Percentiles rank a stretch among this genome's conserved stretches.
Evolutionary conservation across 2,113 vertebrate species (phyloP).

Genomic region (Sarotherodon lohbergeri): DNA sequence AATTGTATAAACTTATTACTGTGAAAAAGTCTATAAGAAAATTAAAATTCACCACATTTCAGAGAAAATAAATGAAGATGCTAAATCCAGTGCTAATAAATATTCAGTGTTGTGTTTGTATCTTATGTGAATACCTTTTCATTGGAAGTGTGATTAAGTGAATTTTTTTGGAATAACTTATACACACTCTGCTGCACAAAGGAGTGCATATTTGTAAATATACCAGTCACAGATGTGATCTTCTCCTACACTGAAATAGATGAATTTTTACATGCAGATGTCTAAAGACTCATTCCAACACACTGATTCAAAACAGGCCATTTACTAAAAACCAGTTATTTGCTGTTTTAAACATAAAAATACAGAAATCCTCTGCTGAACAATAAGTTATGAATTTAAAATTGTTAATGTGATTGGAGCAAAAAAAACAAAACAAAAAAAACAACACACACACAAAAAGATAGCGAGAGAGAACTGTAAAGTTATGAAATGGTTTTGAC

Average conservation of each 20-base stretch:
- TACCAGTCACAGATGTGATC: background rate
- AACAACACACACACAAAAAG: accelerated
- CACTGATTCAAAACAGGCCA: background rate
- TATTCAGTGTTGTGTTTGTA: conserved; percentile 3
- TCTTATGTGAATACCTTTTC: background rate
- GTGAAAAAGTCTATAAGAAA: background rate
- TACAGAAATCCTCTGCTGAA: background rate
- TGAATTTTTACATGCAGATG: background rate
- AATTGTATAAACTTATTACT: background rate
- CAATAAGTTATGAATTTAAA: background rate
- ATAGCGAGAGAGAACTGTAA: background rate
- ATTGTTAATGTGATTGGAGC: background rate
- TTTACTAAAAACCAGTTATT: background rate
- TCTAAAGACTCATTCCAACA: background rate
- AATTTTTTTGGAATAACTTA: background rate
- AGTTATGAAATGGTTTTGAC: background rate
- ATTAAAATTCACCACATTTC: background rate
- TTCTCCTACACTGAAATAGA: background rate
- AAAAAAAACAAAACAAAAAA: background rate
- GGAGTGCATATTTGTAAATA: background rate
- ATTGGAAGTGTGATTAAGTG: background rate
- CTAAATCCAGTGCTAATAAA: background rate
- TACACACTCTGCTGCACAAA: background rate
- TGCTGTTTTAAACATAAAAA: background rate
- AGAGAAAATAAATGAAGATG: background rate